Conservation (phyloP, 2,113 vertebrate genomes). For the Pelvicachromis taeniatus region DNA sequence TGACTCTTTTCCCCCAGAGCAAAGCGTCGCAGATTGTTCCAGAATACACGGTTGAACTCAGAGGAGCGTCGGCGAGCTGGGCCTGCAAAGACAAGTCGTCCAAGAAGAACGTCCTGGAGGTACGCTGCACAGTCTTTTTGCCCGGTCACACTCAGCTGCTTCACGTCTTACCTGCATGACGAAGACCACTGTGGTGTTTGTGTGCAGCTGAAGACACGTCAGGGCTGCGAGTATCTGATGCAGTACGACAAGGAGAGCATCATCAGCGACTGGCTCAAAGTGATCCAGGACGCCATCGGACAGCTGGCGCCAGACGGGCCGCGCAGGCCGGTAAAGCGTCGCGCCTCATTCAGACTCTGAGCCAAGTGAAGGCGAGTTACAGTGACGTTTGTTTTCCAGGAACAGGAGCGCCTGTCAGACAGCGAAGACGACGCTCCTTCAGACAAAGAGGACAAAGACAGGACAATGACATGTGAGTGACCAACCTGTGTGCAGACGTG, state of each 20-base stretch:
- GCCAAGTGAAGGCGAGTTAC: not conserved
- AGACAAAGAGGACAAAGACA: slow-evolving; percentile 75
- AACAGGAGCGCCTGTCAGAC: slow-evolving; percentile 54
- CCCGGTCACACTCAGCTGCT: not conserved
- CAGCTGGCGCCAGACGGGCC: slow-evolving; percentile 68
- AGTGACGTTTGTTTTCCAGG: slow-evolving; percentile 28
- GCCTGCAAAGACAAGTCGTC: slow-evolving; percentile 89
- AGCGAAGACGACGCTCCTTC: slow-evolving; percentile 72
- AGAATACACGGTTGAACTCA: slow-evolving; percentile 84
- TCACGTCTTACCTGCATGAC: not conserved
- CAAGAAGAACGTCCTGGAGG: slow-evolving; percentile 93
- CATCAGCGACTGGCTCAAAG: slow-evolving; percentile 82
- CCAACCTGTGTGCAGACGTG: not conserved
- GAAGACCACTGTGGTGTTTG: not conserved
- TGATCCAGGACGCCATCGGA: slow-evolving; percentile 77
- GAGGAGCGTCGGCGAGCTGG: slow-evolving; percentile 78
- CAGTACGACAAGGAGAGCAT: slow-evolving; percentile 92
- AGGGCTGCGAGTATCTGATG: slow-evolving; percentile 88
- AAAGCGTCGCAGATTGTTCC: slow-evolving; percentile 82
- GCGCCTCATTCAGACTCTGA: not conserved
- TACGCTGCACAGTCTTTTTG: slow-evolving; percentile 27
- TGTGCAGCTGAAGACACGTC: slow-evolving; percentile 83
- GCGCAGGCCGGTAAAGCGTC: not conserved
- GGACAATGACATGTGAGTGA: slow-evolving; percentile 53
- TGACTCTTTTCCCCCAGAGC: slow-evolving; percentile 59